phyloP scores from a whole-genome alignment of 35 echinoderm and acorn worm genomes.

The Chiridota heheva region DNA sequence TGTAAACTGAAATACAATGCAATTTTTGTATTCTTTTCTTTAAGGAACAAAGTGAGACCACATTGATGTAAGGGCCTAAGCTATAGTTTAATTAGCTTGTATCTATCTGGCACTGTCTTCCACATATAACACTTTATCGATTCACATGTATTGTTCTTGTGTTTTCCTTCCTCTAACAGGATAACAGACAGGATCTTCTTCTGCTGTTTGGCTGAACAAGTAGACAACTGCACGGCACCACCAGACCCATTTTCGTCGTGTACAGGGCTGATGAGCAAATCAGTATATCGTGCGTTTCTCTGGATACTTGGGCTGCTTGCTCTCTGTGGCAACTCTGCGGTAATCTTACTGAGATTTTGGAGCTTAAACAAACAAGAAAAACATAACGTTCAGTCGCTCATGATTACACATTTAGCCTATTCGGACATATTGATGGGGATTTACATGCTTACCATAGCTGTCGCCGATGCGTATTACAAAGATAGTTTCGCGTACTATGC shows the following conservation, averaged over 20 bases:
- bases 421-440: constrained; percentile 68
- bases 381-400: constrained; percentile 21
- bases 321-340: constrained; percentile 32
- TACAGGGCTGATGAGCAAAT: constrained; percentile 52
- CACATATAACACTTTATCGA: too few relatives aligned
- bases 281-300: constrained; percentile 45
- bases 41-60: too few relatives aligned
- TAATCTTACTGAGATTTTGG: constrained; percentile 22
- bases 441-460: constrained; percentile 73
- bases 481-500: constrained; percentile 36
- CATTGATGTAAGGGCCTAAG: too few relatives aligned
- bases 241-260: constrained; percentile 79
- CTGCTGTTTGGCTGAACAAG: constrained; percentile 46
- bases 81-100: too few relatives aligned
- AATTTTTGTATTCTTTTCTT: too few relatives aligned
- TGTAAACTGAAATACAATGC: too few relatives aligned
- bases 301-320: constrained; percentile 74
- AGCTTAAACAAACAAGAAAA: not conserved
- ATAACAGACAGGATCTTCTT: constrained; percentile 43
- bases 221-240: too few relatives aligned
- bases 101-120: too few relatives aligned
- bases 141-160: too few relatives aligned
- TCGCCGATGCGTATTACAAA: constrained; percentile 51
- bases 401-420: constrained; percentile 57
- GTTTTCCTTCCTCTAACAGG: too few relatives aligned